Evolutionary conservation across 2,888 invertebrate genomes (phyloP).

Genomic region (Drosophila antonietae): DNA sequence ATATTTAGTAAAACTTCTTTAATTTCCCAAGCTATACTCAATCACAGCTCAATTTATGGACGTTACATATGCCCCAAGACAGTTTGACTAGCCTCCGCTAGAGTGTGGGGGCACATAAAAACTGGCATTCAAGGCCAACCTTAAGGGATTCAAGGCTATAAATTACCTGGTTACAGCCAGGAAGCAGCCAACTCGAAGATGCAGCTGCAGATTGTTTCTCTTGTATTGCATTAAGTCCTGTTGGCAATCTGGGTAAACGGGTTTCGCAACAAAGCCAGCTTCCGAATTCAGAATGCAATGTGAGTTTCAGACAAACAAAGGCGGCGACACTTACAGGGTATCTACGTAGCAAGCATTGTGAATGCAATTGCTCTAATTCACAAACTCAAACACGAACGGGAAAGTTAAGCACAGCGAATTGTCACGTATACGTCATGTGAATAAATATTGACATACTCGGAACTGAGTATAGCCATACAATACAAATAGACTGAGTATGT

Average conservation of each 20-base stretch:
- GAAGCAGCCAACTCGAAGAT: constrained; percentile 28
- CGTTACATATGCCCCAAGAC: neutral
- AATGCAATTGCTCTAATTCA: neutral
- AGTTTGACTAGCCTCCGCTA: neutral
- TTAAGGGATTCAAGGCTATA: constrained; percentile 71
- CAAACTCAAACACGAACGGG: constrained; percentile 29
- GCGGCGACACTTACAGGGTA: constrained; percentile 11
- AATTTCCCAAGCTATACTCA: neutral
- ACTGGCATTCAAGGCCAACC: constrained; percentile 66
- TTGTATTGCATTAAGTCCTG: constrained; percentile 24
- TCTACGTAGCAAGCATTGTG: neutral
- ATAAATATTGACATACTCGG: constrained; percentile 7
- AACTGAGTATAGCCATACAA: neutral
- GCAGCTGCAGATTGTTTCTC: constrained; percentile 21
- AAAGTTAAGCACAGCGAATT: constrained; percentile 49
- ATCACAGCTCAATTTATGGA: neutral
- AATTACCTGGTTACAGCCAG: constrained; percentile 48
- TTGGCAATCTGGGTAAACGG: constrained; percentile 20
- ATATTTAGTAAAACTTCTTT: neutral
- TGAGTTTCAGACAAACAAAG: constrained; percentile 15
- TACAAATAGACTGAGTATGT: no score
- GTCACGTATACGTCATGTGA: constrained; percentile 50
- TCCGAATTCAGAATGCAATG: constrained; percentile 15
- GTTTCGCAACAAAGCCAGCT: constrained; percentile 31
- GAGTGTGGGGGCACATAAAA: constrained; percentile 7